Base-by-base conservation (phyloP, 2,888 invertebrate species). In the Eupithecia subfuscata region DNA sequence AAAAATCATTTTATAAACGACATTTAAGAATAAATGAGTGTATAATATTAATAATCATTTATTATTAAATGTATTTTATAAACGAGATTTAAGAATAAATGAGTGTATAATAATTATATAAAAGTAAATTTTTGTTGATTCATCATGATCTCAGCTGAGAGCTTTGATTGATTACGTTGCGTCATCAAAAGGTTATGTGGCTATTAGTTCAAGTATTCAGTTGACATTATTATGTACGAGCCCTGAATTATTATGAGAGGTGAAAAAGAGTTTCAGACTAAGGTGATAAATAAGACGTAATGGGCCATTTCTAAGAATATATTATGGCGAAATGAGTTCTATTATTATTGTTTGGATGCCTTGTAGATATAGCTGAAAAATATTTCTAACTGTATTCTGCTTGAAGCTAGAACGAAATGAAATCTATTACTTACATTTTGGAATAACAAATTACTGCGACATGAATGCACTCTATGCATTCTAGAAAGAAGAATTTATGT, bases 251-350 rank as follows among this genome's bases (percentile, higher is more conserved):
- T 85, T 82, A 82, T 77, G 80, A 84, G 82, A 81, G 78, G 85
- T 87, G 84, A 85, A 87, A 87, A 89, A 87, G 88, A 88, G 89
- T 89, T 88, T 83, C 83, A 81, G 87, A 90, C 84, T 89, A 83
- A 82, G 85, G 88, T 87, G 82, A 91, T 91, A 91, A 90, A 91
- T 91, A 90, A 87, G 79, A 84, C 83, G 87, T 89, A 91, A 91
- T 91, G 89, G 90, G 82, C 91, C 87, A 91, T 91, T 90, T 83
- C 89, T 89, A 83, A 84, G 84, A 88, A 90, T 90, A 88, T 90
- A 87, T 88, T 88, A 89, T 85, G 87, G 88, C 86, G 87, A 89
- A 89, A 87, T 87, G 86, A 86, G 86, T 85, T 83, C 85, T 85
- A 83, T 86, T 87, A 86, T 87, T 82, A 82, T 80, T 78, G 76